phyloP scores from a whole-genome alignment of 1,140 invertebrate genomes.

The Orchesella cincta region DNA sequence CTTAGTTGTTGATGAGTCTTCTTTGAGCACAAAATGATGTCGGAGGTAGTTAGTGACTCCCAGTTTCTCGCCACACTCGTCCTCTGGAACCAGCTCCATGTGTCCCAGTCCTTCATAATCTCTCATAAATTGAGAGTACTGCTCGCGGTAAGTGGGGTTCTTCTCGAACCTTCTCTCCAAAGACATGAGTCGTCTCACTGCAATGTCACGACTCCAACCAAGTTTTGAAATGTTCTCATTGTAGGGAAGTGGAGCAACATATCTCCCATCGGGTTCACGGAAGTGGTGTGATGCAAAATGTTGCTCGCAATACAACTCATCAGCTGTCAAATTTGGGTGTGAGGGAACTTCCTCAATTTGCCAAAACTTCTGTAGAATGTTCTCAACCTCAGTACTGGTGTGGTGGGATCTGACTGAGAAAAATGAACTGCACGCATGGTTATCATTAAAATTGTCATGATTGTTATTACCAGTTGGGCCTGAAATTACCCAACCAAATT shows the following conservation, averaged over 20 bases:
- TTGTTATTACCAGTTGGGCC: neutral
- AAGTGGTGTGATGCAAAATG: conserved; percentile 42
- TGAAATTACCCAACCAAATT: neutral
- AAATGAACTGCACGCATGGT: no score
- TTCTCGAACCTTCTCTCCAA: neutral
- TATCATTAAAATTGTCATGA: neutral
- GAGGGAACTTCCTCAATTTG: conserved; percentile 45
- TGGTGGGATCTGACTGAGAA: no score
- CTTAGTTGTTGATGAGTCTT: conserved; percentile 47
- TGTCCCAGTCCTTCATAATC: conserved; percentile 53
- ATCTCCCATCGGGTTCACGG: conserved; percentile 46
- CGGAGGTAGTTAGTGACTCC: conserved; percentile 46
- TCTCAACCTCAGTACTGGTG: neutral
- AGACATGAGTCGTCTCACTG: neutral
- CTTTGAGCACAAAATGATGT: conserved; percentile 51
- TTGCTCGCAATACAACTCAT: conserved; percentile 47
- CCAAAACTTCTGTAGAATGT: conserved; percentile 52
- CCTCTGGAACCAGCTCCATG: conserved; percentile 38
- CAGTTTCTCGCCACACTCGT: neutral
- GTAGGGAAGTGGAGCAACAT: conserved; percentile 51
- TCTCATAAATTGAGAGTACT: conserved; percentile 52
- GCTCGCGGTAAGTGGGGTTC: neutral
- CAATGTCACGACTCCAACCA: conserved; percentile 31
- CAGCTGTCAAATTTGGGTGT: neutral
- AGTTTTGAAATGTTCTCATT: conserved; percentile 40